A percentile compares a stretch with the other conserved stretches of the same genome.
Evolutionary conservation across 2,888 invertebrate genomes (phyloP).

Genomic region (Folsomia manolachei): DNA sequence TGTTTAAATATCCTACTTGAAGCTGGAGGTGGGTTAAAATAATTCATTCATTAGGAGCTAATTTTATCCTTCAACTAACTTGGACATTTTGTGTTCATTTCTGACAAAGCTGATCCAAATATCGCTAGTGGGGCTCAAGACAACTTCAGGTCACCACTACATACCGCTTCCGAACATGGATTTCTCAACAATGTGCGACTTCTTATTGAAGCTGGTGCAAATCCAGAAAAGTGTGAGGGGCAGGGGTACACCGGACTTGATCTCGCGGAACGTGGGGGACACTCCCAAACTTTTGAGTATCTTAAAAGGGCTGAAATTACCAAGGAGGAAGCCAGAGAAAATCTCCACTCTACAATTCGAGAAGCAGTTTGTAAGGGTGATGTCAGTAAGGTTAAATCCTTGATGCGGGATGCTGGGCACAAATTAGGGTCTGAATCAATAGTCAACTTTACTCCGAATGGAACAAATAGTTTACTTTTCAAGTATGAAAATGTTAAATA

Average conservation of each 20-base stretch:
- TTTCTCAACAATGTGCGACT: slow-evolving; percentile 67
- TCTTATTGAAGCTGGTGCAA: slow-evolving; percentile 67
- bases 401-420: slow-evolving; percentile 66
- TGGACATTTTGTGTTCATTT: neutral
- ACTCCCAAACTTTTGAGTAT: slow-evolving; percentile 53
- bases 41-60: neutral
- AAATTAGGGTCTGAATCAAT: slow-evolving; percentile 66
- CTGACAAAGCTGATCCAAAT: slow-evolving; percentile 63
- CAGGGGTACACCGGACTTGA: slow-evolving; percentile 70
- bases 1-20: slow-evolving; percentile 71
- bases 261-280: slow-evolving; percentile 67
- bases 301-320: slow-evolving; percentile 60
- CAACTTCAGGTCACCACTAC: slow-evolving; percentile 68
- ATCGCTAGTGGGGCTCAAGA: slow-evolving; percentile 61
- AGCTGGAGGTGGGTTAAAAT: slow-evolving; percentile 59
- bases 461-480: slow-evolving; percentile 81
- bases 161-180: slow-evolving; percentile 77
- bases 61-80: neutral
- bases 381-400: slow-evolving; percentile 63
- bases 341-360: slow-evolving; percentile 71
- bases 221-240: slow-evolving; percentile 63
- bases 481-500: slow-evolving; percentile 62
- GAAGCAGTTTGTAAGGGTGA: slow-evolving; percentile 76
- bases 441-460: slow-evolving; percentile 82
- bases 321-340: slow-evolving; percentile 69